Base-by-base conservation (phyloP, 2,888 invertebrate species). In the Odontomyia ornata region DNA sequence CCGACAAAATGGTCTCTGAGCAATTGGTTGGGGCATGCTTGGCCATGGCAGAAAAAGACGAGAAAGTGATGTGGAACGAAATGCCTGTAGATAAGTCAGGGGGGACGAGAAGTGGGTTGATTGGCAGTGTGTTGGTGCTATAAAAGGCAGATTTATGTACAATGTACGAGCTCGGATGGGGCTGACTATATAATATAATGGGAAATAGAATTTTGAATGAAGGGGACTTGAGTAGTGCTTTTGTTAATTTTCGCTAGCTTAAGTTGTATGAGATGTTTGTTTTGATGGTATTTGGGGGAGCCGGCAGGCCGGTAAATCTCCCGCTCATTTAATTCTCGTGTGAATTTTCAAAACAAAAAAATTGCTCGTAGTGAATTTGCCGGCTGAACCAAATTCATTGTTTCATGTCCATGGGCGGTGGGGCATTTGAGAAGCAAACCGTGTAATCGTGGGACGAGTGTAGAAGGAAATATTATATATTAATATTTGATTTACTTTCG, bases 1-100 rank as follows among this genome's bases (percentile, higher is more conserved):
- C 64, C 67, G 67, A 67, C 67, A 67, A 67, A 67, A 67, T 67
- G 67, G 67, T 67, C 36, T n/a, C 13, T 18, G 15, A 28, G 64
- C 27, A 11, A 25, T 1, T n/a, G 23, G 25, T 60, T 25, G 57
- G 57, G 57, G 27, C 25, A 25, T n/a, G 46, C 13, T 25, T 23
- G 25, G 46, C 23, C 15, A 23, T 13, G 11, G n/a, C 4, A 1
- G 52, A 21, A 46, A 47, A 71, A 71, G 23, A 52, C 28, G 47
- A n/a, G 30, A 27, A 46, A 47, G 28, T 5, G 7, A 4, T 67
- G 21, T 43, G 7, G 43, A 67, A 67, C 43, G 46, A 67, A 67
- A 67, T 25, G 46, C 46, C 43, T 18, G n/a, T 23, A 18, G 7
- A 52, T 64, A 27, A 27, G 23, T 25, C 1, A 15, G 43, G 18